These are phyloP conservation scores for Chromoteleia sp. DNA, from an alignment of 2,888 invertebrate species.

Conservation along the genomic window DNA sequence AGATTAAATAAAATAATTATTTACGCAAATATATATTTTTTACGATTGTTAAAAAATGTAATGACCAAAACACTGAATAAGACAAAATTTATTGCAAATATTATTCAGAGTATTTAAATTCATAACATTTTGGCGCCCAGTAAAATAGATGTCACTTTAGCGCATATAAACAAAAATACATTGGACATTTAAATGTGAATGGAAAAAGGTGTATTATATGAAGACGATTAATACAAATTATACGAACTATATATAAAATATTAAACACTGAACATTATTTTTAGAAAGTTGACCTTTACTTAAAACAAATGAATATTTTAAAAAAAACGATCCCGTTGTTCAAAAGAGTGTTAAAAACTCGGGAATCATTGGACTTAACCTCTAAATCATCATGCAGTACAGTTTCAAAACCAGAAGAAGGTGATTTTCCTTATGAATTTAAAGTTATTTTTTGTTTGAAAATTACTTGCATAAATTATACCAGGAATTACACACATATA, in stretches of 20 bases:
- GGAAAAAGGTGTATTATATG: too few species aligned
- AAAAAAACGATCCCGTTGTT: constrained; percentile 37
- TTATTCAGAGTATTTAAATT: neutral
- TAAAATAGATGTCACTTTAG: neutral
- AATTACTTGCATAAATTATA: neutral
- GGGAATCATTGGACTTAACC: constrained; percentile 39
- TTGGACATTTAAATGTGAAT: constrained; percentile 17
- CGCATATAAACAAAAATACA: constrained; percentile 16
- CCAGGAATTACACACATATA: neutral
- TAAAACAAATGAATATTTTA: constrained; percentile 56
- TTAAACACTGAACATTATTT: too few species aligned
- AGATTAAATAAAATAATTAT: too few species aligned
- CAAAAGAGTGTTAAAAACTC: constrained; percentile 33
- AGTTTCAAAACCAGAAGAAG: constrained; percentile 48
- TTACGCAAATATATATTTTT: too few species aligned
- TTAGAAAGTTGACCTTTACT: neutral
- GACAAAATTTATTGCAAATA: too few species aligned
- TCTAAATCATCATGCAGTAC: constrained; percentile 38
- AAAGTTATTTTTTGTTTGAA: neutral
- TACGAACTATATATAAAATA: too few species aligned
- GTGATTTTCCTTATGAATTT: constrained; percentile 7
- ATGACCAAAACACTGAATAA: too few species aligned
- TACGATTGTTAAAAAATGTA: too few species aligned
- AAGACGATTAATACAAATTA: too few species aligned
- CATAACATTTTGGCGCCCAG: neutral